These are phyloP conservation scores for Herpailurus yagouaroundi DNA, from an alignment of 2,113 vertebrate genomes.

Conservation along the genomic window DNA sequence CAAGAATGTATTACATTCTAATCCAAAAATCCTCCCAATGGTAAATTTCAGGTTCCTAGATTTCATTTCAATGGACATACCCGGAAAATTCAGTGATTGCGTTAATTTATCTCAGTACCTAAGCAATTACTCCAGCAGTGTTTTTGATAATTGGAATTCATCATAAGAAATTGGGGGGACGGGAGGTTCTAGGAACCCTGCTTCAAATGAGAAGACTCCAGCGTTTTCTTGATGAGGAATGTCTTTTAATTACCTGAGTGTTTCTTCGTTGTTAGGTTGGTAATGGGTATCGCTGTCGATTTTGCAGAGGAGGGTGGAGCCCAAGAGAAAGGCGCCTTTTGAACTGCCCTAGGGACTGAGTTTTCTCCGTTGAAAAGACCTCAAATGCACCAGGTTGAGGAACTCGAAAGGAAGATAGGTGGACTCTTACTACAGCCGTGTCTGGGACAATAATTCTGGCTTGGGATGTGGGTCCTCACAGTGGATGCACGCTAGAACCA, in stretches of 20 bases:
- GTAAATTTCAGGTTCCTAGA: neutral
- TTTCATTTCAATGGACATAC: neutral
- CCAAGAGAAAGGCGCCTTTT: neutral
- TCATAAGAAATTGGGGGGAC: neutral
- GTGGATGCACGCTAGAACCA: neutral
- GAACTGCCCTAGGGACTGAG: neutral
- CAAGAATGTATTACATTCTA: conserved; percentile 51
- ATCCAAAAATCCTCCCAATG: conserved; percentile 12
- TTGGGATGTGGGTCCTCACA: neutral
- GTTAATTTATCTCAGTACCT: neutral
- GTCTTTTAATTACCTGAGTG: neutral
- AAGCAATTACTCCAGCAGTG: neutral
- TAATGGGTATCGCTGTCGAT: neutral
- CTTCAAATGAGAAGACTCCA: neutral
- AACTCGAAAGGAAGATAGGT: no score
- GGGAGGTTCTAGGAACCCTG: neutral
- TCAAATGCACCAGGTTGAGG: neutral
- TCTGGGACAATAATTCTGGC: neutral
- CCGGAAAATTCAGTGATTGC: neutral
- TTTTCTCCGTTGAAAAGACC: neutral
- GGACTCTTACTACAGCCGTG: neutral
- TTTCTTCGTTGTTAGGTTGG: neutral
- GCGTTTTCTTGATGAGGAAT: neutral
- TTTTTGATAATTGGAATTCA: neutral
- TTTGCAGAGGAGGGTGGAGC: no score